Base-by-base conservation (phyloP, 2,888 invertebrate genomes). In the Troglohyphantes excavatus region DNA sequence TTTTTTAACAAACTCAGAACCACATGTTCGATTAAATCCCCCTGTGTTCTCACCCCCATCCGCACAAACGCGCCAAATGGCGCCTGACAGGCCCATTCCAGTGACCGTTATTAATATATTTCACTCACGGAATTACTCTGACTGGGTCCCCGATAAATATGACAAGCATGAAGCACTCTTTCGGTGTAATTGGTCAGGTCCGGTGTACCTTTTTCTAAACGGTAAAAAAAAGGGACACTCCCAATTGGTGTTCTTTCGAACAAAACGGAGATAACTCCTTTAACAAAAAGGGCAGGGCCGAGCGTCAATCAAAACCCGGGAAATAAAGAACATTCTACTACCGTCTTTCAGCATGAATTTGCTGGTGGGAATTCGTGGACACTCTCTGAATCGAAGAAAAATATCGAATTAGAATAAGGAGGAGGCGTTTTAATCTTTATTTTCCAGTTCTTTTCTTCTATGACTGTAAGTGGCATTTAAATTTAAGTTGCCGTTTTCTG, bases 131-230 rank as follows among this genome's bases (percentile, higher is more conserved):
- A 65, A 53, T 65, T 84, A 84, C 65, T 73, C 83, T 17, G 53
- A 53, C 53, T 53, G 53, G 53, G 81, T 63, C 46, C 73, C 73
- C 81, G 63, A 88, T 72, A 88, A 68, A 76, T 65, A 26, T 82
- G 88, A 82, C 88, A 88, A 76, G 75, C 88, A 59, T 67, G 82
- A 88, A 88, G 82, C 46, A 33, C 73, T 67, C 46, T 67, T 46
- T 75, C 53, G 39, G 46, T 73, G 63, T 68, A 68, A 88, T 88
- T 75, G 82, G 79, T 61, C 39, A 46, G 63, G 43, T 68, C 65
- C 29, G 70, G 76, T 85, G 79, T 72, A 70, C 68, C 27, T 39
- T 72, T 75, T 72, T n/a, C 53, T 53, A 53, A 53, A 53, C 53
- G 53, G n/a, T 39, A 61, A 78, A 72, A n/a, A n/a, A 81, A 27